Evolutionary conservation across 2,797 vertebrate genomes (phyloP).

Genomic region (Rhynchotus rufescens): DNA sequence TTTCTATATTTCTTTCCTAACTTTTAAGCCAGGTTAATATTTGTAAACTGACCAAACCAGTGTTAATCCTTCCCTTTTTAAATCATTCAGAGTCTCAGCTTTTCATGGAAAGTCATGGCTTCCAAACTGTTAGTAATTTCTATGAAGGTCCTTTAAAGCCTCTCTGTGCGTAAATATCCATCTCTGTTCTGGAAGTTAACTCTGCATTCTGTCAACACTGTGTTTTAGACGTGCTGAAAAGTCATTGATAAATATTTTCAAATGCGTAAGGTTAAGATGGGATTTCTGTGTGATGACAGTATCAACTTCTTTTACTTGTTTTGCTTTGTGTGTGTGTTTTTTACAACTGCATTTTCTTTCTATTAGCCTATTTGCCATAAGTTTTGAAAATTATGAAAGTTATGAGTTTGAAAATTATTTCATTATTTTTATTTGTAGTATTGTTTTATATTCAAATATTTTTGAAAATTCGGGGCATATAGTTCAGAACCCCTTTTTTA

Average conservation of each 20-base stretch:
- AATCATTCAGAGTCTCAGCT: background rate
- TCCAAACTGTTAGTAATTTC: background rate
- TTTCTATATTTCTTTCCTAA: background rate
- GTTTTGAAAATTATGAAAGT: too few relatives aligned
- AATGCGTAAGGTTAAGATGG: background rate
- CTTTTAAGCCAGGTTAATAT: background rate
- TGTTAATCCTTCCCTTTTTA: too few relatives aligned
- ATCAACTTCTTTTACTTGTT: background rate
- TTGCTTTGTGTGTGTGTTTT: background rate
- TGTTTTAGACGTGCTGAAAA: background rate
- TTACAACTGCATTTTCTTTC: background rate
- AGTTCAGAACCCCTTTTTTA: background rate
- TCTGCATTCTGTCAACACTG: background rate
- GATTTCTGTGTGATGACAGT: too few relatives aligned
- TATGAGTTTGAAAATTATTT: background rate
- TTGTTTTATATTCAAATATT: background rate
- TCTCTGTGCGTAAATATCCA: background rate
- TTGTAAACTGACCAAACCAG: background rate
- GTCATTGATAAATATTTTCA: background rate
- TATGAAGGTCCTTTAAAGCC: background rate
- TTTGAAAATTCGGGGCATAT: background rate
- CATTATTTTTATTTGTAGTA: background rate
- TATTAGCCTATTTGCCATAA: background rate
- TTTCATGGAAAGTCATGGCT: background rate
- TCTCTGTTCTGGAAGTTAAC: background rate